Evolutionary conservation across 2,113 vertebrate genomes (phyloP).

Genomic region (Lamprologus sp.): DNA sequence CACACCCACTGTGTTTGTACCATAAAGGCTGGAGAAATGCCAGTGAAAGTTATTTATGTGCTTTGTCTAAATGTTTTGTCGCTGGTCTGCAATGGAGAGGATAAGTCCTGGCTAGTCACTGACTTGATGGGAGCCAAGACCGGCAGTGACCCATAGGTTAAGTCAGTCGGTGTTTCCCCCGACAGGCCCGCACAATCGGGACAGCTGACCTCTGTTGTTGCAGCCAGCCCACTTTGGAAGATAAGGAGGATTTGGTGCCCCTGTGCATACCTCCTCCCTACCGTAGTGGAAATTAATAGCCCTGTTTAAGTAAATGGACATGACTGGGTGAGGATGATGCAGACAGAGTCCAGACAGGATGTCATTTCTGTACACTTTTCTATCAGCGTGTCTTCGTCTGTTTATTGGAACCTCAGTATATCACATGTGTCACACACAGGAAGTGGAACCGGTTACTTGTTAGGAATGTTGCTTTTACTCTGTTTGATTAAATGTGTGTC

Average conservation of each 20-base stretch:
- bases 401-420: background rate
- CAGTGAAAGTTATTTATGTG: conserved; percentile 45
- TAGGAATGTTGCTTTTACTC: background rate
- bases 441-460: background rate
- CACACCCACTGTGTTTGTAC: conserved; percentile 34
- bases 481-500: background rate
- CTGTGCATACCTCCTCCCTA: conserved; percentile 55
- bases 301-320: background rate
- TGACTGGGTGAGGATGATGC: background rate
- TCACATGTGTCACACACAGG: background rate
- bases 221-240: conserved; percentile 40
- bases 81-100: conserved; percentile 37
- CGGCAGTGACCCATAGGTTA: conserved; percentile 54
- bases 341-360: background rate
- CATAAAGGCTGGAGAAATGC: conserved; percentile 45
- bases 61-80: conserved; percentile 54
- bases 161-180: conserved; percentile 32
- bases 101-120: conserved; percentile 46
- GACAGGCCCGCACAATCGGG: conserved; percentile 32
- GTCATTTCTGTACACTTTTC: background rate
- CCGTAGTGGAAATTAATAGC: conserved; percentile 53
- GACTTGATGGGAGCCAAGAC: conserved; percentile 42
- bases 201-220: conserved; percentile 48
- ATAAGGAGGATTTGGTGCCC: conserved; percentile 52
- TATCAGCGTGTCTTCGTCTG: background rate